Evolutionary conservation across 2,113 vertebrate species (phyloP).

Genomic region (Myotis yumanensis): DNA sequence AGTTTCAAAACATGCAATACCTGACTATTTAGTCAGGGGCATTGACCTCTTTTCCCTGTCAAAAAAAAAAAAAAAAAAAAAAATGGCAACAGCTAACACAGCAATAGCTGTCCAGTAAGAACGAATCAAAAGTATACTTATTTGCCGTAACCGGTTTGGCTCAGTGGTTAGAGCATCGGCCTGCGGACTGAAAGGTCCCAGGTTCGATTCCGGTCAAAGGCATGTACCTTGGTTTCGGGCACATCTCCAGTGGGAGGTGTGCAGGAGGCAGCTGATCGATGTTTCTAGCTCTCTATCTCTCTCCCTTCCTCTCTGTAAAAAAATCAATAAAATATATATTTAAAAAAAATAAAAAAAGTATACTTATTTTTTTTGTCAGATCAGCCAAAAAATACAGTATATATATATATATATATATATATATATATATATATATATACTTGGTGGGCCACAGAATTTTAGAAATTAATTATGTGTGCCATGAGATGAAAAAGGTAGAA

Average conservation of each 20-base stretch:
- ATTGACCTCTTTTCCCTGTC: neutral
- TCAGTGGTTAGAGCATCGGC: no score
- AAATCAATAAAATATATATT: no score
- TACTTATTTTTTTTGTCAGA: neutral
- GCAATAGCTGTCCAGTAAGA: neutral
- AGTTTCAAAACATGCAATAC: neutral
- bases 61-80: neutral
- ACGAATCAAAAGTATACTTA: neutral
- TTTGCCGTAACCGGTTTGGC: neutral
- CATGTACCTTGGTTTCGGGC: no score
- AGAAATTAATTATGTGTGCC: neutral
- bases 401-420: neutral
- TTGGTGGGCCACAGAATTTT: neutral
- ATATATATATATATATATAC: neutral
- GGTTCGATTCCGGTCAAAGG: no score
- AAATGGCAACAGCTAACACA: neutral
- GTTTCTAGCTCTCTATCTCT: no score
- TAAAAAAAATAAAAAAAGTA: neutral
- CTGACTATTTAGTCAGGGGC: neutral
- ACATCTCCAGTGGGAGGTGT: no score
- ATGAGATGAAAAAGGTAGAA: neutral
- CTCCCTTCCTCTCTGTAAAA: no score
- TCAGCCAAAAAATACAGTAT: neutral
- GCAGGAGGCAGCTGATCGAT: no score
- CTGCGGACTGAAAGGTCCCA: no score